Conservation (phyloP, 2,113 vertebrate genomes). For the Quiscalus mexicanus region DNA sequence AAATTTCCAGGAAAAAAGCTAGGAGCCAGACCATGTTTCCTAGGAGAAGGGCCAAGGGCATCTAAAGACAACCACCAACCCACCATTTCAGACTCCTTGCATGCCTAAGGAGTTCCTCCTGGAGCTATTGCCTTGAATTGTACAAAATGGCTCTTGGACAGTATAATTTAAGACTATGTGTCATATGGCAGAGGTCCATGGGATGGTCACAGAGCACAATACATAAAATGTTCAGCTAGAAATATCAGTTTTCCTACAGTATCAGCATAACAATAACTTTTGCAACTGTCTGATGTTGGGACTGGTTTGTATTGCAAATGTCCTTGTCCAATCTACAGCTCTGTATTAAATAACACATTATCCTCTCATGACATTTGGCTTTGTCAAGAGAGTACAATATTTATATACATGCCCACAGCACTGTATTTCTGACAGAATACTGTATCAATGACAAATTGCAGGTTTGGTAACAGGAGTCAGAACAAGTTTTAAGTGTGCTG, state of each 20-base stretch:
- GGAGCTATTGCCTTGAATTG: neutral
- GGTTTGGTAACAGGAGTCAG: neutral
- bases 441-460: neutral
- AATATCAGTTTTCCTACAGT: slow-evolving; percentile 2
- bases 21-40: neutral
- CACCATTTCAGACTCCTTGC: neutral
- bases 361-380: neutral
- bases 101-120: neutral
- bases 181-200: neutral
- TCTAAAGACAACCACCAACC: neutral
- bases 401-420: neutral
- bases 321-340: neutral
- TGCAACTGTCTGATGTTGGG: neutral
- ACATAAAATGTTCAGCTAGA: neutral
- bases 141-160: neutral
- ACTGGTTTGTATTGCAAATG: slow-evolving; percentile 17
- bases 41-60: neutral
- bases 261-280: neutral
- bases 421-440: neutral
- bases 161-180: neutral
- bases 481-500: neutral
- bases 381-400: neutral
- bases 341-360: neutral
- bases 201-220: neutral
- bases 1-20: neutral